Conservation (phyloP, 2,113 vertebrate genomes). For the Climacteris rufus region DNA sequence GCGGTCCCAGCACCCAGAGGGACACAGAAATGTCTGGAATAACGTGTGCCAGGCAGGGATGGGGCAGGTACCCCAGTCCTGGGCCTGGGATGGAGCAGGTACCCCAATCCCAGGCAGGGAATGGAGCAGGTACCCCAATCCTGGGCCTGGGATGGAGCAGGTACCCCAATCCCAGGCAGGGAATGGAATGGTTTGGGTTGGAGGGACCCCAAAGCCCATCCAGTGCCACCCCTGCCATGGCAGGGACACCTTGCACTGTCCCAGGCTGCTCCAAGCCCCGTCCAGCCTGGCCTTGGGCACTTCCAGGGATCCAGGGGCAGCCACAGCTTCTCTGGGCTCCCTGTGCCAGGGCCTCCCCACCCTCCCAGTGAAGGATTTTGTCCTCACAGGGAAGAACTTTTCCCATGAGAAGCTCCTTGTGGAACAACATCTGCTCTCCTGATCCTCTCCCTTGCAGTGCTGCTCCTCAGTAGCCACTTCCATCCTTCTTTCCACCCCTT, state of each 20-base stretch:
- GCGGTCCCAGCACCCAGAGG: fast-evolving
- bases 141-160: not conserved
- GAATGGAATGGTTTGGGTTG: not conserved
- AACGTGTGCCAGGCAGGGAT: fast-evolving
- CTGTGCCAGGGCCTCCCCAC: not conserved
- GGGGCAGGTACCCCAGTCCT: not conserved
- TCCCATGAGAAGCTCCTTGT: not conserved
- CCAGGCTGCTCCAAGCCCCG: not conserved
- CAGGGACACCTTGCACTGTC: not conserved
- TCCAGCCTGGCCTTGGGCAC: not conserved
- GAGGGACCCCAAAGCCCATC: not conserved
- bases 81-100: not conserved
- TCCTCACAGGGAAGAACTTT: not conserved
- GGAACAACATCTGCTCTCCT: not conserved
- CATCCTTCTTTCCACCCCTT: not conserved
- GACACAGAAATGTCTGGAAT: not conserved
- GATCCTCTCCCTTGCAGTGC: fast-evolving
- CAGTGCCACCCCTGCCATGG: not conserved
- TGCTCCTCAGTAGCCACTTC: not conserved
- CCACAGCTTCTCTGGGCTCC: not conserved
- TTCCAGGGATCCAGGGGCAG: not conserved
- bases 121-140: not conserved
- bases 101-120: not conserved
- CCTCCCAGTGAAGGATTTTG: not conserved
- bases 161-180: not conserved